Base-by-base conservation (phyloP, 2,888 invertebrate species). In the Morpho achilles region DNA sequence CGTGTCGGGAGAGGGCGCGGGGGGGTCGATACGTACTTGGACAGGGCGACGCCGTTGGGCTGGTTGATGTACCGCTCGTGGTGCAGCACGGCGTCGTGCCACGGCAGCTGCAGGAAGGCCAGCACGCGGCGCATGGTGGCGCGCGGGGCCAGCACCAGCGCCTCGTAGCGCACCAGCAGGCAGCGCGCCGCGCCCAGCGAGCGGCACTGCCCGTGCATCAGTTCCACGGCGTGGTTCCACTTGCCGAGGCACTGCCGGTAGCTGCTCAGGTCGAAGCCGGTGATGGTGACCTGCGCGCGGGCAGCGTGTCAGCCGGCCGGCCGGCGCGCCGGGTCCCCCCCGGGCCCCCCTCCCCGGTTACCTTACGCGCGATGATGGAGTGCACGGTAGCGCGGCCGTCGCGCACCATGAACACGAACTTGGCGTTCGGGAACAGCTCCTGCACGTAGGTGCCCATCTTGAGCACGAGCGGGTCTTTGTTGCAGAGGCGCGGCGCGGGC, bases 301-400 rank as follows among this genome's bases (percentile, higher is more conserved):
- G 32, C 32, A 5, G 32, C 32, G 32, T 16, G 32, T 32, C 5
- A 32, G 16, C 32, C 32, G 32, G 5, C 4, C 32, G 32, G 5
- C 4, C 32, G 4, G 4, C 32, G 32, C 32, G 32, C 2, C 32
- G 32, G n/a, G n/a, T n/a, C 32, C 32, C 32, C 4, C 32, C 32
- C 32, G 4, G 32, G 4, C 32, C 32, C 32, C 32, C 4, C 32
- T 5, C 32, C 32, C 4, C 32, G 32, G 66, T 40, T 74, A 96
- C 97, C 93, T 98, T 97, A 72, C 99, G 93, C 53, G 97, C 96
- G 78, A 99, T 99, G 81, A 99, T 98, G 65, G 99, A 99, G 91
- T 99, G 99, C 63, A 99, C 99, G 32, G 99, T 98, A 63, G 99
- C 99, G 65, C 99, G 94, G 39, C 99, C 99, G 84, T 99, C 99